Base-by-base conservation (phyloP, 2,888 invertebrate species). In the Aquatica leii region DNA sequence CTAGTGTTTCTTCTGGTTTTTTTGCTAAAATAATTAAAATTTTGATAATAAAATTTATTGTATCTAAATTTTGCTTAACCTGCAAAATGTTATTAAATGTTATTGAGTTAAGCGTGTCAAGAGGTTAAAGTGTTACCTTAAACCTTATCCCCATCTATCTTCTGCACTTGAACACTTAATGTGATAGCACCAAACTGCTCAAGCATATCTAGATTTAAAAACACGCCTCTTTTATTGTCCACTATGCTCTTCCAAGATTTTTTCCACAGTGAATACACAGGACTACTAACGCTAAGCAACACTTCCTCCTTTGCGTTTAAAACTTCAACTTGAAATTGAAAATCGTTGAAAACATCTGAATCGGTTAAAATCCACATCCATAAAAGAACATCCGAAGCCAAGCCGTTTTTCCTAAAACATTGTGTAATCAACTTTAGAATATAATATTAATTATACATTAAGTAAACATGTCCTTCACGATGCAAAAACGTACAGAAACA, bases 321-420 rank as follows among this genome's bases (percentile, higher is more conserved):
- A 20, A 79, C 66, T 64, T 76, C 73, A 6, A 78, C 69, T 55
- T 73, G 69, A 52, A 78, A 69, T 64, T 77, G 76, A 64, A 72
- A 78, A 46, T 74, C 71, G 65, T 73, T 72, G 15, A 76, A 72
- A 11, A 63, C 57, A 52, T 69, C 68, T 55, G 71, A 71, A 50
- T 71, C 65, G 3, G 75, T 77, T 17, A 78, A 55, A 58, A 73
- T 64, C 80, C 80, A 80, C 34, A 74, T 71, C 79, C 80, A 80
- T 17, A 79, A 59, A 59, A 56, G 12, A 64, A 35, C 15, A 21
- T 40, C 18, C 11, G 59, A 46, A 37, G 14, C 46, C 1, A 20
- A n/a, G 4, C 46, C 21, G 21, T 46, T 46, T 46, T 24, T 50
- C 31, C 40, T 24, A 24, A 24, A 24, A 24, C 24, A 6, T 24